Base-by-base conservation (phyloP, 2,888 invertebrate species). In the Cantharis rustica region DNA sequence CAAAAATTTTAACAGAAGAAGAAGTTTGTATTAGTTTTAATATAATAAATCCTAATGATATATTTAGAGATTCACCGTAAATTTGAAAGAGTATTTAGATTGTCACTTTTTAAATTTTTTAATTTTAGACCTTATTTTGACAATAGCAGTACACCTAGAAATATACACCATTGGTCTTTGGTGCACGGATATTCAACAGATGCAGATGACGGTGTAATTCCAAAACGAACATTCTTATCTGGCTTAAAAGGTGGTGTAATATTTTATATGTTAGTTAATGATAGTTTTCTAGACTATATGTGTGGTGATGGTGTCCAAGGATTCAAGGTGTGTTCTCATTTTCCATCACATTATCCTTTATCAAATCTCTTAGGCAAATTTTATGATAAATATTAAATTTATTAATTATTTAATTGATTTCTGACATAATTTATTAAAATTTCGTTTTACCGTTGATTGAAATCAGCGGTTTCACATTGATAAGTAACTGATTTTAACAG, bases 171-270 rank as follows among this genome's bases (percentile, higher is more conserved):
- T 20, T 66, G 64, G 64, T 16, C 64, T 66, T 66, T 66, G 23
- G 20, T 20, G 2, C 11, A 16, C 1, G 64, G 64, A 66, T 66
- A 20, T 66, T 20, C 64, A 13, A 9, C 2, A 0, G 20, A 66
- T 10, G 64, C 17, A 13, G 17, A n/a, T 66, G 16, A 20, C 13
- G 20, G 92, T 68, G 91, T 92, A 0, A 94, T 92, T 86, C 94
- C 94, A 0, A 89, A 90, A 81, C 89, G 94, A 82, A 93, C 93
- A 4, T 87, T 91, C 61, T 7, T 75, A 16, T 13, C 75, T 10
- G 75, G 75, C 15, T 3, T 64, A 17, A 16, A 11, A 4, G 71
- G 70, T 2, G 75, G 75, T 47, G 84, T 93, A 13, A 90, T 90
- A 68, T 88, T 93, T 79, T 86, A 91, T 23, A 85, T 93, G 69